Percentiles rank a stretch among this genome's conserved stretches.
These are phyloP conservation scores for Arizona elegans DNA, from an alignment of 2,113 vertebrate genomes.

Conservation along the genomic window DNA sequence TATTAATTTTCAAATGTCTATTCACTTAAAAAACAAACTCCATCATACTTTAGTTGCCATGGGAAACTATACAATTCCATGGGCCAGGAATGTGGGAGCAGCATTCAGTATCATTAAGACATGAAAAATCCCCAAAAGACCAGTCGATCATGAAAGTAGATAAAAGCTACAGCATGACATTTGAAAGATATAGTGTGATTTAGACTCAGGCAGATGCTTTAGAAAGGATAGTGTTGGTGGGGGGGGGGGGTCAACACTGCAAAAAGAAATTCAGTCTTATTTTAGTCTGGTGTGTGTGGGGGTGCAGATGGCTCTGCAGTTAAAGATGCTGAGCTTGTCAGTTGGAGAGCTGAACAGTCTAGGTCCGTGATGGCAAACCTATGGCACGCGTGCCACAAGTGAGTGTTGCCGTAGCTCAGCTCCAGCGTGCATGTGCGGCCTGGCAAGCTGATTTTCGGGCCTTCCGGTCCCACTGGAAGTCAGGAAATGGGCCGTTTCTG, in stretches of 20 bases:
- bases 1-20: fast-evolving
- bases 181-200: not conserved
- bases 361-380: too few species aligned
- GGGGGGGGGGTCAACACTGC: not conserved
- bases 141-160: not conserved
- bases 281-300: not conserved
- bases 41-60: not conserved
- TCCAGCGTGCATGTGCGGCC: too few species aligned
- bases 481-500: too few species aligned
- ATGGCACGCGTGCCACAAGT: too few species aligned
- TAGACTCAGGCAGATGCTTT: not conserved
- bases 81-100: not conserved
- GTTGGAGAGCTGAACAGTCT: too few species aligned
- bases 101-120: not conserved
- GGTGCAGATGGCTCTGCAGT: too few species aligned
- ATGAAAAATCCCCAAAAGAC: not conserved
- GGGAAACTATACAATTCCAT: not conserved
- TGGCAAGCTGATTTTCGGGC: too few species aligned
- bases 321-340: too few species aligned
- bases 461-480: too few species aligned
- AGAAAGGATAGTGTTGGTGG: not conserved
- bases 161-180: not conserved
- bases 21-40: not conserved
- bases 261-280: not conserved
- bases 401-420: too few species aligned